Evolutionary conservation across 2,888 invertebrate genomes (phyloP), one percentile per base, ranked within the genome.

Genomic region (Synergus gifuensis): DNA sequence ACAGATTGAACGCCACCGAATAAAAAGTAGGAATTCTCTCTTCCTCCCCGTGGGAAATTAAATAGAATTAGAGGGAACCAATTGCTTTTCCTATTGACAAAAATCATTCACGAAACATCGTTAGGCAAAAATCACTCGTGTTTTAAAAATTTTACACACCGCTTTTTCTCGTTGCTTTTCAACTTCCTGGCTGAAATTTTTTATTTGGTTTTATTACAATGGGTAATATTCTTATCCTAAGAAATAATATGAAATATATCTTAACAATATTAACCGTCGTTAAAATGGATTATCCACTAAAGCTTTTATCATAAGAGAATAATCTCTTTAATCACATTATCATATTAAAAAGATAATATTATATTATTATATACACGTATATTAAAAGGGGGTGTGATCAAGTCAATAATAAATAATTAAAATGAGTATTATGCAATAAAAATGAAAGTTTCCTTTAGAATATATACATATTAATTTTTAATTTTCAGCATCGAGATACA

Each of bases 401-500:
- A 36, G 49, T 4, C 16, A 16, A 16, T 5, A 2, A 5, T 2
- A 7, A 2, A 7, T 49, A 0, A n/a, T 8, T 49, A 49, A 49
- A 49, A 49, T n/a, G 0, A 49, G 9, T 18, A 58, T 58, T 18
- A 11, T 18, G 1, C 18, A 1, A 58, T 4, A 9, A 58, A 9
- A 58, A 54, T 9, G 0, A 3, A 0, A 58, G 8, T 58, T 18
- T 18, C 4, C 9, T 58, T 58, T 18, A 8, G 18, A n/a, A 18
- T 9, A 60, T 28, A 28, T 22, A 8, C 4, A 62, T 28, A 28
- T 22, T 14, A 9, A 2, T 36, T 54, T 54, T 54, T 54, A n/a
- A n/a, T 16, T 36, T 92, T 40, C 93, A 98, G 97, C 98, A 98
- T 94, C 96, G 98, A 89, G 99, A 99, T 94, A 99, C 99, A 82